Base-by-base conservation (phyloP, 2,888 invertebrate genomes). In the Epirrhoe tristata region DNA sequence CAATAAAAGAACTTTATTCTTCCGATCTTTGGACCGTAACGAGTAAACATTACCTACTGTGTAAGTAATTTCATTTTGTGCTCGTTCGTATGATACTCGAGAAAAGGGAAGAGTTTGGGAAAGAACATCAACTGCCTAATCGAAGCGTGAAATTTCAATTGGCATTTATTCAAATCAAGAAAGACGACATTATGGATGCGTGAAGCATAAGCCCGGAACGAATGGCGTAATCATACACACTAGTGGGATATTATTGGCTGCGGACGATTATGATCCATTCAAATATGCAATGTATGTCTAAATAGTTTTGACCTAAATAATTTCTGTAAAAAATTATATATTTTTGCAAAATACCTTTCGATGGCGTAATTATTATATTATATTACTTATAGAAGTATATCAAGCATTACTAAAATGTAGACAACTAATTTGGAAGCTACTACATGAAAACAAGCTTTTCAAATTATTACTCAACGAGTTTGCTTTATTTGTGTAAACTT, bases 1-100 rank as follows among this genome's bases (percentile, higher is more conserved):
- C 82, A 88, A 88, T 90, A 90, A 90, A 89, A 82, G 78, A 87
- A 87, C 86, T 87, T 89, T 88, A 89, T 87, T 86, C 82, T 81
- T 80, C 80, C 84, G 85, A 89, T 89, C 87, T 86, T 82, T 83
- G 75, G 76, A 78, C 81, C 81, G 83, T 87, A 88, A 88, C 85
- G 81, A 79, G 85, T 85, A 87, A 87, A 85, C 84, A 86, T 87
- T 83, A 79, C 79, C 63, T 63, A 56, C 87, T 86, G 86, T 87
- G 85, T 87, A 81, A 86, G 87, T 87, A 87, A 87, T 87, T 85
- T 80, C 80, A 79, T 86, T 83, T 86, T 86, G 84, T 78, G 79
- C 79, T 78, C 77, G 78, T 82, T 82, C 79, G 76, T 80, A 81
- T 81, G 80, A 80, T 78, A 77, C 75, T 80, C 70, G 77, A 73